These are phyloP conservation scores for Drosophila nannoptera DNA, from an alignment of 1,140 invertebrate species.

Conservation along the genomic window DNA sequence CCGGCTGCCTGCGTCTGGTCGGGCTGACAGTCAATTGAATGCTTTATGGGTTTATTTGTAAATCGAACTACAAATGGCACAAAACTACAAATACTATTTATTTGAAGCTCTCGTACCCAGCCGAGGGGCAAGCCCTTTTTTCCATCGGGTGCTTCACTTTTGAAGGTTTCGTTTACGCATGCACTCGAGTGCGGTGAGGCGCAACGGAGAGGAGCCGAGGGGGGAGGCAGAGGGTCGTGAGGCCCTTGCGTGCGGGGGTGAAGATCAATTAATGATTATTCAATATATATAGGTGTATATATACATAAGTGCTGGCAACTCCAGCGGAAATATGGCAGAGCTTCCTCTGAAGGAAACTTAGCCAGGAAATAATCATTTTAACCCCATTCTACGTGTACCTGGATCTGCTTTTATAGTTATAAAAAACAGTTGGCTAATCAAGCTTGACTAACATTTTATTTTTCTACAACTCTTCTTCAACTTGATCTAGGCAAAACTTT, in stretches of 20 bases:
- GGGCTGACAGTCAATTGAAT: constrained; percentile 37
- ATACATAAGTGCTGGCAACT: too few species aligned
- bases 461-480: too few species aligned
- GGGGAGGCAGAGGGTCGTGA: background rate
- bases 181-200: constrained; percentile 62
- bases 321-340: too few species aligned
- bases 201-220: constrained; percentile 26
- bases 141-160: constrained; percentile 27
- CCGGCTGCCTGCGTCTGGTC: background rate
- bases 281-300: too few species aligned
- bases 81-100: constrained; percentile 50
- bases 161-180: constrained; percentile 51
- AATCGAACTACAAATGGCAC: constrained; percentile 47
- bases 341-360: too few species aligned
- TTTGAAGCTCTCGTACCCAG: constrained; percentile 49
- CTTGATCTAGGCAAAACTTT: too few species aligned
- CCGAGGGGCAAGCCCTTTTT: constrained; percentile 62
- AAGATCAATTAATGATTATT: background rate
- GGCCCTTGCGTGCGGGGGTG: constrained; percentile 18
- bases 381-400: too few species aligned
- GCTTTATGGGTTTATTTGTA: constrained; percentile 56
- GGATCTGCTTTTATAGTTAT: too few species aligned
- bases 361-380: too few species aligned
- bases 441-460: too few species aligned
- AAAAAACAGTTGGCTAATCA: too few species aligned